Evolutionary conservation across 2,797 vertebrate genomes (phyloP), one percentile per base, ranked within the genome.

Genomic region (Orientallactaga sibirica): DNA sequence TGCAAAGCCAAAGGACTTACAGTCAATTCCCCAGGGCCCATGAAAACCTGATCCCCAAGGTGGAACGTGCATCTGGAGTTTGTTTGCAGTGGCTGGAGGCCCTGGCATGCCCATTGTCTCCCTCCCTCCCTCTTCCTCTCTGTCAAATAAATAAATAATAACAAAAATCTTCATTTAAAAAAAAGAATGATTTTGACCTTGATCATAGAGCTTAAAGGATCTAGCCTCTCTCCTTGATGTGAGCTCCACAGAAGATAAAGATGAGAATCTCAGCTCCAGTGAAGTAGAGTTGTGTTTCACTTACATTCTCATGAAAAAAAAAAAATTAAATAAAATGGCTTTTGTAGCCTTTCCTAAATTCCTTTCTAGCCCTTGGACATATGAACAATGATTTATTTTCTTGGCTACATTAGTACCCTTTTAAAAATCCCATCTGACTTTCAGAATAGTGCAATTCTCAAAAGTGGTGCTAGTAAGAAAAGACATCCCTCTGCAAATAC

Each of bases 401-500:
- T 82, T 82, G 76, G 33, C 25, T 48, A 22, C 4, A 25, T 92
- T 67, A 62, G n/a, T 92, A 88, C 29, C 16, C 73, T 78, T 86
- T 64, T 48, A 71, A 92, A 68, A 90, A 19, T 83, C 25, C 74
- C 86, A 24, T 48, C 77, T 88, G 90, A 29, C 16, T 93, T 91
- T 84, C 70, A 55, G 68, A 95, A 88, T 14, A 86, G 85, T 84
- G 80, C 66, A 58, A 70, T 75, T 88, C 19, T 37, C 70, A 79
- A 61, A 94, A 71, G 27, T 90, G 61, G 68, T 85, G 29, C 77
- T 68, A 66, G 58, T 86, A 55, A 94, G 64, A 90, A 92, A 88
- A 90, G 55, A 4, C 70, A 43, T 25, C 70, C 41, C n/a, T 92
- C 78, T 92, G 86, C 76, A 95, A 94, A 78, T 80, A 81, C 27